Base-by-base conservation (phyloP, 1,140 invertebrate genomes). In the Brachionus koreanus region DNA sequence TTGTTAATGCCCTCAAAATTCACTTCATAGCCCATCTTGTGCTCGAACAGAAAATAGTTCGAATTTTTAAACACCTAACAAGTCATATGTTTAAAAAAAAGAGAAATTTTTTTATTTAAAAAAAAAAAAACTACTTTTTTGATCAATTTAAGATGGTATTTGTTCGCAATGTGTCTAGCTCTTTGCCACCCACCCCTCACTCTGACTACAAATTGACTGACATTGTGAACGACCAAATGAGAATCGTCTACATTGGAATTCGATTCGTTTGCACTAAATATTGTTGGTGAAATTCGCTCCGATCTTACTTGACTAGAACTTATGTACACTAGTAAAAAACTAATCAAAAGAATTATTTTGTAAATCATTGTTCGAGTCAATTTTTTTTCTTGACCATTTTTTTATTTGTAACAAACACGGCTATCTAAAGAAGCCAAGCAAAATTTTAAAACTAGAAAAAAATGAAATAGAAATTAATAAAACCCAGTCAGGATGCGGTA, bases 1-100 rank as follows among this genome's bases (percentile, higher is more conserved):
- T 65, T 33, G 35, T 72, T n/a, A 10, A 43, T 12, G 5, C 29
- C 16, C 9, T 74, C 69, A 12, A 12, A 12, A 10, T 46, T 43
- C 25, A 29, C 19, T 25, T 16, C 3, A 46, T 10, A 25, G 35
- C 16, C 9, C 7, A 57, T 19, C 19, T 57, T 29, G 37, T 77
- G 74, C 19, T 61, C 25, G 39, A 57, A 77, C 39, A 57, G 33
- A 57, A 57, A 77, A 77, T 77, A 77, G 37, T 77, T 77, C n/a
- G 46, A 57, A 19, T 77, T 61, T 57, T 57, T 33, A 19, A 77
- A 57, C 10, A 61, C 74, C 74, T 77, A 19, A 10, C 13, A 37
- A 12, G 25, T 35, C 10, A 46, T 57, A 35, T 19, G n/a, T 29
- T 1, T 4, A 43, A 33, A 1, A 57, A 76, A 13, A 33, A 52